These are phyloP conservation scores for Ophiothrix spiculata DNA, from an alignment of 35 echinoderm and acorn worm species.

Conservation along the genomic window DNA sequence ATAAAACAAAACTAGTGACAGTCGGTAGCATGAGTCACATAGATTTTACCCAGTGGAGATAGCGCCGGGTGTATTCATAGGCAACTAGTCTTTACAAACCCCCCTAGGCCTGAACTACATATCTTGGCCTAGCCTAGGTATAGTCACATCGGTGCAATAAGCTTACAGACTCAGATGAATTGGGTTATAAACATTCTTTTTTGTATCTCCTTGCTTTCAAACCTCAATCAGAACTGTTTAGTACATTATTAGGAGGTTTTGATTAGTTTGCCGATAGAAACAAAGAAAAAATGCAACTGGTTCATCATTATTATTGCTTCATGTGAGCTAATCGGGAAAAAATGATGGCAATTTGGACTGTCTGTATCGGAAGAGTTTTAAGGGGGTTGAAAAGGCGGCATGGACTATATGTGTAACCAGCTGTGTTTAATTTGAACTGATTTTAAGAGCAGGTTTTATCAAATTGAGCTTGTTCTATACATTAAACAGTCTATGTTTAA, in stretches of 20 bases:
- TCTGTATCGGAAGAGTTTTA: background rate
- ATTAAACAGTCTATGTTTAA: too few species aligned
- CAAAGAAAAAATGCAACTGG: background rate
- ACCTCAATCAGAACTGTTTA: background rate
- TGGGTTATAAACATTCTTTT: background rate
- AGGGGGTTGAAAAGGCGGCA: background rate
- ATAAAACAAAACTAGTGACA: too few species aligned
- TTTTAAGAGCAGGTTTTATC: background rate
- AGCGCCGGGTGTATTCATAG: background rate
- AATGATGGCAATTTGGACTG: background rate
- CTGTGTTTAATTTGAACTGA: background rate
- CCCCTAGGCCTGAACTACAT: conserved; percentile 6
- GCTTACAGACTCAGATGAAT: background rate
- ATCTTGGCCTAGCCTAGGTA: too few species aligned
- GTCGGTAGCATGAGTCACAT: background rate
- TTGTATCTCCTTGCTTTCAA: background rate
- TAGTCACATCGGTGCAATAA: background rate
- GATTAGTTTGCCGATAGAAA: background rate
- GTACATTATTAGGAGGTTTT: conserved; percentile 5
- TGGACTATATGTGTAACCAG: background rate
- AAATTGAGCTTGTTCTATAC: background rate
- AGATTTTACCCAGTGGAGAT: background rate
- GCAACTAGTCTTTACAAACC: background rate
- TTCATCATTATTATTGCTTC: background rate
- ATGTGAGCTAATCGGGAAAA: background rate